Evolutionary conservation across 2,113 vertebrate genomes (phyloP), one percentile per base, ranked within the genome.

Genomic region (Ailurus styani): DNA sequence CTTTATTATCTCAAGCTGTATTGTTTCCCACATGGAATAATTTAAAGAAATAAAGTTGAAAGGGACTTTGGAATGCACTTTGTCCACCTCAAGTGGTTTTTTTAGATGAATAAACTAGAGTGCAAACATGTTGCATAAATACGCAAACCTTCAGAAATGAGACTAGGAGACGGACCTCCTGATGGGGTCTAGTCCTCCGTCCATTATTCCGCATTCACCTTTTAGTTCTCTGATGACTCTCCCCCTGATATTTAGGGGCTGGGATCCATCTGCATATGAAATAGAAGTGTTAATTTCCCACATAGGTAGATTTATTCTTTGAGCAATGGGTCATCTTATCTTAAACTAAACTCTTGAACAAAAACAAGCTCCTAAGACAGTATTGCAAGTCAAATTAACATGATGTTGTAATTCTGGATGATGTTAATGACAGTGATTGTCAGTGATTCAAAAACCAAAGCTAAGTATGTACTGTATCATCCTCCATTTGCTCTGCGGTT

Each of bases 341-440:
- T 95, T 93, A 97, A 72, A 87, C 42, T 75, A 77, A 96, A 78
- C 95, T 90, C 42, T 52, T 77, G 25, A 95, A 73, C 37, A 92
- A 97, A 96, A 95, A 31, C 40, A 42, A 87, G 72, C 42, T 95
- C 37, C 62, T 91, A 73, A 91, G 37, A 37, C 45, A 50, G 87
- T 87, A 73, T 64, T 93, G 9, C 2, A 90, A 93, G 47, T 62
- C 54, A 85, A n/a, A 70, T 87, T 89, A 84, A 21, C 27, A 29
- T 50, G 20, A 7, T 86, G 9, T 78, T 66, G 88, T 78, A 83
- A 93, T 88, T 94, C 27, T 60, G 55, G 42, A 60, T 90, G 45
- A 37, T 97, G 21, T 70, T 87, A 66, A 75, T 87, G 31, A 47
- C 7, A 64, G 31, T 87, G 27, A 73, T 50, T 78, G 14, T 50